A percentile compares a stretch with the other conserved stretches of the same genome.
Conservation (phyloP, 2,888 invertebrate genomes). For the Salticus scenicus region DNA sequence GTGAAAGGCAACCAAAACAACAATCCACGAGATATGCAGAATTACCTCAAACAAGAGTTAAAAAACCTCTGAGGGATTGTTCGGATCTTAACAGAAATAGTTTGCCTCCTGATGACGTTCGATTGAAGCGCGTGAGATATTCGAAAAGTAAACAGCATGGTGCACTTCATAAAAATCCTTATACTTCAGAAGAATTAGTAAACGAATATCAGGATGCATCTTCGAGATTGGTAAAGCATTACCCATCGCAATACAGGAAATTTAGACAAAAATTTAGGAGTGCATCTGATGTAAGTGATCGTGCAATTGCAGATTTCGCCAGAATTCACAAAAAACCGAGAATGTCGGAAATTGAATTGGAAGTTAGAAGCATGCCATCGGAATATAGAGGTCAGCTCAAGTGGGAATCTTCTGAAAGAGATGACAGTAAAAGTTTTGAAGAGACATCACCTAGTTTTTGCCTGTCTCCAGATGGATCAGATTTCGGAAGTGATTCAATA, state of each 20-base stretch:
- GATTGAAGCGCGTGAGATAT: neutral
- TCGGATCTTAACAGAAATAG: neutral
- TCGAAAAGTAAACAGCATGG: neutral
- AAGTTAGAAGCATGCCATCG: no score
- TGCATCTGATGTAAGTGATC: neutral
- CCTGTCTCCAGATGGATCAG: neutral
- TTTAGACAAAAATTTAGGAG: neutral
- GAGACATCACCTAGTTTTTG: no score
- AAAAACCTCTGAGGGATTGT: neutral
- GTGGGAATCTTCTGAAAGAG: neutral
- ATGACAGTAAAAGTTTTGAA: neutral
- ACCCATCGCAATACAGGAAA: neutral
- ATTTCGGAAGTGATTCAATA: neutral
- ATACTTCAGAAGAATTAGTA: neutral
- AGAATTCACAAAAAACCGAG: neutral
- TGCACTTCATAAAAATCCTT: neutral
- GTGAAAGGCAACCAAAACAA: neutral
- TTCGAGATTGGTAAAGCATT: neutral
- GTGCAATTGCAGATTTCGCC: neutral
- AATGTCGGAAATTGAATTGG: neutral
- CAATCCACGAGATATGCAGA: no score
- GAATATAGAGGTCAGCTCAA: neutral
- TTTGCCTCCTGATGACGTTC: neutral
- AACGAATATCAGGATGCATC: neutral
- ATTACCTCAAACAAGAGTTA: no score